A percentile compares a stretch with the other conserved stretches of the same genome.
These are phyloP conservation scores for Lycaena phlaeas DNA, from an alignment of 2,888 invertebrate species.

Conservation along the genomic window DNA sequence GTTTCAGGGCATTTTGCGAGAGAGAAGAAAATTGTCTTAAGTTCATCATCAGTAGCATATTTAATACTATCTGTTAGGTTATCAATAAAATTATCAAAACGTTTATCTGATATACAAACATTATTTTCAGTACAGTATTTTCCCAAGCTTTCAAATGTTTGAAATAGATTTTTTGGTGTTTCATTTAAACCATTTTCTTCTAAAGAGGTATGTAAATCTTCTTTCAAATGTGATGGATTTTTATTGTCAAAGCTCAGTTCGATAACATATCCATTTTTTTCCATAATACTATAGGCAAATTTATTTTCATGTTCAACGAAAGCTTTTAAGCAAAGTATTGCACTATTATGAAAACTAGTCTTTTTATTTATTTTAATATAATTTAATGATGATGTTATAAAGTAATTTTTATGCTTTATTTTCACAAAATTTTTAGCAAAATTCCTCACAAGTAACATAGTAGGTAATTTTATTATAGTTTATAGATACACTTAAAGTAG, in stretches of 20 bases:
- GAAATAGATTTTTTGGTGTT: slow-evolving; percentile 33
- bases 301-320: slow-evolving; percentile 53
- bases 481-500: no score
- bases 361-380: neutral
- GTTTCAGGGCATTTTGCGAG: slow-evolving; percentile 68
- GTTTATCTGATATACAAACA: slow-evolving; percentile 42
- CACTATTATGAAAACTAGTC: slow-evolving; percentile 27
- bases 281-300: slow-evolving; percentile 51
- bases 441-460: neutral
- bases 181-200: slow-evolving; percentile 37
- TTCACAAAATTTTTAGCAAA: neutral
- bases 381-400: neutral
- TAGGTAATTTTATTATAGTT: neutral
- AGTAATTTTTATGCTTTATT: no score
- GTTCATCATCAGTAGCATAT: slow-evolving; percentile 69
- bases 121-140: slow-evolving; percentile 39
- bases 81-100: slow-evolving; percentile 54
- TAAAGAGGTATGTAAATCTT: slow-evolving; percentile 32
- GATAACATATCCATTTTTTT: slow-evolving; percentile 41
- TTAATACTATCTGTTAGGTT: slow-evolving; percentile 64
- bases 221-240: slow-evolving; percentile 21
- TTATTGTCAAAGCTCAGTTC: slow-evolving; percentile 24
- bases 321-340: slow-evolving; percentile 36
- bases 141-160: slow-evolving; percentile 41
- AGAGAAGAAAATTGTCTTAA: slow-evolving; percentile 64